Evolutionary conservation across 2,797 vertebrate species (phyloP).

Genomic region (Tadarida brasiliensis): DNA sequence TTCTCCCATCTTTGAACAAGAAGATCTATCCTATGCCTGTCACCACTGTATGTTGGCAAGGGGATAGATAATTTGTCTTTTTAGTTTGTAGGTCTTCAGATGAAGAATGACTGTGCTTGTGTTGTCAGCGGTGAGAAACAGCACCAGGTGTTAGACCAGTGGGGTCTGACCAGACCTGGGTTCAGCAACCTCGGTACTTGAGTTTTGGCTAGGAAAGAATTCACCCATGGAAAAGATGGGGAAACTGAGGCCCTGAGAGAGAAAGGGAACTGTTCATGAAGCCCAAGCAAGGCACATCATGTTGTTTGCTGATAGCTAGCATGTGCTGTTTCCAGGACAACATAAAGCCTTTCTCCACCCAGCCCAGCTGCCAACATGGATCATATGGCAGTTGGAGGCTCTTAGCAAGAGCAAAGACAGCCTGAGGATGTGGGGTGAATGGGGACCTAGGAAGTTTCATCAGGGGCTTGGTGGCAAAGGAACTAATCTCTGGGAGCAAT

Average conservation of each 20-base stretch:
- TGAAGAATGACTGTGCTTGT: background rate
- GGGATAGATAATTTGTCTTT: background rate
- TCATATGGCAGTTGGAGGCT: background rate
- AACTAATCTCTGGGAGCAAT: background rate
- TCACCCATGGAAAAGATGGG: background rate
- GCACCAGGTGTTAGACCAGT: no score
- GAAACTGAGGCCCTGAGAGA: background rate
- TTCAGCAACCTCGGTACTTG: no score
- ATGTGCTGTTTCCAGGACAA: background rate
- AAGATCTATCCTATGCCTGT: background rate
- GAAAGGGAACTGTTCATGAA: background rate
- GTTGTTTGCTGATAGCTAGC: background rate
- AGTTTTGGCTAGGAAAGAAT: no score
- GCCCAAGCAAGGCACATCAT: background rate
- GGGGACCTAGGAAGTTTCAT: background rate
- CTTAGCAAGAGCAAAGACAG: background rate
- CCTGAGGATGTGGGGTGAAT: background rate
- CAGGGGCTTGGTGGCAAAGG: background rate
- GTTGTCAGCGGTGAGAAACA: no score
- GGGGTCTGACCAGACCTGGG: no score
- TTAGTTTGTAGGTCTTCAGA: background rate
- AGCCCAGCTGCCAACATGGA: background rate
- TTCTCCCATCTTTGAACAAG: background rate
- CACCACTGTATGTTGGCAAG: background rate
- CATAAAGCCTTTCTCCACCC: background rate